Conservation (phyloP, 2,113 vertebrate genomes). For the Hemiscyllium ocellatum region DNA sequence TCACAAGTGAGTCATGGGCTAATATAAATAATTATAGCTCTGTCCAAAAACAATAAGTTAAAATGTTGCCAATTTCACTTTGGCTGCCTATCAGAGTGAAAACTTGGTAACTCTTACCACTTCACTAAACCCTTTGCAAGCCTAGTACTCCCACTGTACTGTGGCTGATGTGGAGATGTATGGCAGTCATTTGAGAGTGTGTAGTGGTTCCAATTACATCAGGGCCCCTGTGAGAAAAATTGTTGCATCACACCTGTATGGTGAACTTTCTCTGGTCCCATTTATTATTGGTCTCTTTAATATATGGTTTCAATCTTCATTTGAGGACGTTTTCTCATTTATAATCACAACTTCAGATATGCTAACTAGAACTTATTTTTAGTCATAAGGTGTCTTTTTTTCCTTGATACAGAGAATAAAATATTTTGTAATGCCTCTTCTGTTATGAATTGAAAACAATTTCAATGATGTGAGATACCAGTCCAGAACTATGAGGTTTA, state of each 20-base stretch:
- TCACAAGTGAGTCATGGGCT: slow-evolving; percentile 31
- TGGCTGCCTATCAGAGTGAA: background rate
- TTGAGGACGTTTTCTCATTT: background rate
- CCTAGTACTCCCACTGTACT: background rate
- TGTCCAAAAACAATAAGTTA: slow-evolving; percentile 20
- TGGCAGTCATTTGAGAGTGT: background rate
- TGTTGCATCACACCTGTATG: background rate
- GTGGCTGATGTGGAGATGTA: background rate
- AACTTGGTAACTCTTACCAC: background rate
- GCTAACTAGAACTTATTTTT: background rate
- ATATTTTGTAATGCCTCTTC: background rate
- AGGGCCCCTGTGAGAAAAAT: background rate
- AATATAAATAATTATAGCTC: background rate
- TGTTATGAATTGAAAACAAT: background rate
- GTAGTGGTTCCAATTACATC: background rate
- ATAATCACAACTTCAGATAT: background rate
- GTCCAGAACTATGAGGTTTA: background rate
- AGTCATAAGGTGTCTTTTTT: background rate
- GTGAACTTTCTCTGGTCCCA: background rate
- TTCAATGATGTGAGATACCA: background rate
- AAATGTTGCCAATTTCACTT: background rate
- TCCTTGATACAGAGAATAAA: background rate
- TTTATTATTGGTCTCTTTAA: no score
- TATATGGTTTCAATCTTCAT: background rate
- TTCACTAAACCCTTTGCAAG: slow-evolving; percentile 22